phyloP scores from a whole-genome alignment of 1,140 invertebrate genomes.

The Plectus sambesii region DNA sequence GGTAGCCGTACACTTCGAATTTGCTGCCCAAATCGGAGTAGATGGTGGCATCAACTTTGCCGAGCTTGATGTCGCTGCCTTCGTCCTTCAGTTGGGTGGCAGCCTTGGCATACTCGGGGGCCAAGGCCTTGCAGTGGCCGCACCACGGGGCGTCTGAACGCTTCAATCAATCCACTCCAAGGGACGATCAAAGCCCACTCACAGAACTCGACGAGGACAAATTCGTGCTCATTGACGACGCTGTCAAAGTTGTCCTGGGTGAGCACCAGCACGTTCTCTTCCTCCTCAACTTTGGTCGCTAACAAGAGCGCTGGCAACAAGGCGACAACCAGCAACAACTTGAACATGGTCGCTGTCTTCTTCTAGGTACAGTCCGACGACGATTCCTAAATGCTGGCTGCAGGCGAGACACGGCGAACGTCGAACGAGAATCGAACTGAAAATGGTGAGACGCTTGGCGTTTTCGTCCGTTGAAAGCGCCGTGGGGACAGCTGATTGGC shows the following conservation, averaged over 20 bases:
- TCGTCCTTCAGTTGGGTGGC: conserved; percentile 61
- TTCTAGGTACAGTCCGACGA: too few species aligned
- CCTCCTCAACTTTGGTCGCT: too few species aligned
- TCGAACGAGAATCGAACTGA: too few species aligned
- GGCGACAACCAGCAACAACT: too few species aligned
- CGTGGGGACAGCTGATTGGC: too few species aligned
- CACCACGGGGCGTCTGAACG: conserved; percentile 88
- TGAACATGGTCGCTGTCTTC: too few species aligned
- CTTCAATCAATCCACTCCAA: too few species aligned
- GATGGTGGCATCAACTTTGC: conserved; percentile 86
- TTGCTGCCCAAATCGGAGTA: conserved; percentile 73
- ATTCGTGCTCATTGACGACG: neutral
- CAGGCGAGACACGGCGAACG: too few species aligned
- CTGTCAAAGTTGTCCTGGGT: neutral
- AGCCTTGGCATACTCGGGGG: conserved; percentile 87
- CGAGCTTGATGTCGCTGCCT: conserved; percentile 69
- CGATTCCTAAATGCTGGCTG: too few species aligned
- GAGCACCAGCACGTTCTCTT: neutral
- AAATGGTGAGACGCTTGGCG: too few species aligned
- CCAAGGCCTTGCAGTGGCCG: conserved; percentile 87
- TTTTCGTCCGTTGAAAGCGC: too few species aligned
- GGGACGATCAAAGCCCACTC: neutral
- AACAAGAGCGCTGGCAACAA: too few species aligned
- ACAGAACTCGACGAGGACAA: neutral
- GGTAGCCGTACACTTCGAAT: conserved; percentile 75